Evolutionary conservation across 2,888 invertebrate genomes (phyloP), one percentile per base, ranked within the genome.

Genomic region (Drosophila algonquin): DNA sequence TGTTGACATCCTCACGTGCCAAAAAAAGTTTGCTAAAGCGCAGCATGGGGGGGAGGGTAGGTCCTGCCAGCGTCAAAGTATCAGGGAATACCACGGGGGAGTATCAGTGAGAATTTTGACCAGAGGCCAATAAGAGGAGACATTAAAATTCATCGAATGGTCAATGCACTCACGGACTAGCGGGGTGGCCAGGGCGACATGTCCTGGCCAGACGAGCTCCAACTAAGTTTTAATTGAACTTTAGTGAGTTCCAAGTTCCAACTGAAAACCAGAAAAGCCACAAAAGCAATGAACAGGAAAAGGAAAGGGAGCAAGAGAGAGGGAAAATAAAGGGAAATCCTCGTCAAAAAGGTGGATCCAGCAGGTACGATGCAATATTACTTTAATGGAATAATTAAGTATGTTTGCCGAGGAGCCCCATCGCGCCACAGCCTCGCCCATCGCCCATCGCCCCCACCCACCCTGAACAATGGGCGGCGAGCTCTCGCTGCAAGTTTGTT

Each of bases 341-440:
- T 8, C 30, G 30, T 7, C 21, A 56, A 69, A 73, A 71, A 61
- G 46, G 71, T 16, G 21, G 3, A n/a, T 40, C 40, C 40, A 40
- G 7, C 40, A 40, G 40, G 40, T 40, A 40, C n/a, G 40, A 40
- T 46, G 72, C 72, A 75, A 76, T 79, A 84, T 80, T 76, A 70
- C 81, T 83, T 89, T 84, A 89, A 89, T 89, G 89, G 89, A 87
- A 87, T 87, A 89, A 89, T 87, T 81, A 75, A 88, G 77, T 76
- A 79, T 88, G 84, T 88, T 87, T 89, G 89, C 77, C 68, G 32
- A 57, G 75, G 57, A 14, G n/a, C 14, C 40, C 40, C 14, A 7
- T 7, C n/a, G 35, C 35, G 35, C 40, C 35, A 30, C 12, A 35
- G 10, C 10, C 3, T 14, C 14, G 2, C 14, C 14, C 14, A 14